Conservation (phyloP, 2,888 invertebrate genomes). For the Pyralis farinalis region DNA sequence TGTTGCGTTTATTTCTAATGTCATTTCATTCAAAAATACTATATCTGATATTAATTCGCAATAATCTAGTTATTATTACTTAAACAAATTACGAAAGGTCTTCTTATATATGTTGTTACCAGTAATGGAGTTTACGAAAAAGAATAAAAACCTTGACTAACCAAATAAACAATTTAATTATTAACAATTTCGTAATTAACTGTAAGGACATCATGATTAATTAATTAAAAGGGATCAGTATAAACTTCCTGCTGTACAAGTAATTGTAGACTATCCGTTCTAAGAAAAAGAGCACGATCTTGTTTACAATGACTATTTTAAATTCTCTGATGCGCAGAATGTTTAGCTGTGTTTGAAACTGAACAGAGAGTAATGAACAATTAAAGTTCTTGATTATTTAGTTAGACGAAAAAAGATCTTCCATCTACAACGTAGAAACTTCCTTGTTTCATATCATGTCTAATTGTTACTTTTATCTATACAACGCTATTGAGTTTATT, state of each 20-base stretch:
- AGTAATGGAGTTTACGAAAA: too few species aligned
- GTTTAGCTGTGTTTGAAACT: slow-evolving; percentile 38
- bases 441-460: neutral
- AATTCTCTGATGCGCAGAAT: slow-evolving; percentile 37
- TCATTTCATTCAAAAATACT: too few species aligned
- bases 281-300: slow-evolving; percentile 18
- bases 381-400: slow-evolving; percentile 61
- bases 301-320: slow-evolving; percentile 50
- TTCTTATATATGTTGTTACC: neutral
- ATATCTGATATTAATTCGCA: too few species aligned
- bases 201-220: slow-evolving; percentile 7
- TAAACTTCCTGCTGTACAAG: slow-evolving; percentile 13
- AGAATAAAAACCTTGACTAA: too few species aligned
- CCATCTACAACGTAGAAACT: neutral
- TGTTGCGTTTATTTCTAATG: too few species aligned
- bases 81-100: neutral
- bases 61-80: neutral
- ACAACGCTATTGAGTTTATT: too few species aligned
- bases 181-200: too few species aligned
- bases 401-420: slow-evolving; percentile 42
- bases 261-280: slow-evolving; percentile 11
- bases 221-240: slow-evolving; percentile 11
- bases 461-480: neutral
- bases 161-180: too few species aligned
- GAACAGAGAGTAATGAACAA: slow-evolving; percentile 56